phyloP scores from a whole-genome alignment of 2,113 vertebrate genomes.

The Embiotoca jacksoni region DNA sequence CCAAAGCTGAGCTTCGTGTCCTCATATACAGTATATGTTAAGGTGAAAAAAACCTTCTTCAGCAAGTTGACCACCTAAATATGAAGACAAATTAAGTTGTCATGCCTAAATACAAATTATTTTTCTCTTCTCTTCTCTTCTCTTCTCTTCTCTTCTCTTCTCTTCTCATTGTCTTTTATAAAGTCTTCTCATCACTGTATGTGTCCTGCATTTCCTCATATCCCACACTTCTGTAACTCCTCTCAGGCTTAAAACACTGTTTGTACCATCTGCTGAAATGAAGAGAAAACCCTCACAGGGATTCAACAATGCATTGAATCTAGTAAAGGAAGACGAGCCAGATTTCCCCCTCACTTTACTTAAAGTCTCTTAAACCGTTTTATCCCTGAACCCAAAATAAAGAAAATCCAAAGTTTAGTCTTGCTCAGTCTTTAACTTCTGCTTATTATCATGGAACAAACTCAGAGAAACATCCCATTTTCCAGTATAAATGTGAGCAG shows the following conservation, averaged over 20 bases:
- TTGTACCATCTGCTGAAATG: constrained; percentile 66
- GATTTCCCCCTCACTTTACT: constrained; percentile 35
- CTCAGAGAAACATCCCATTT: constrained; percentile 17
- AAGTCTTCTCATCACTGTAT: constrained; percentile 23
- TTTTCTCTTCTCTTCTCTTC: neutral
- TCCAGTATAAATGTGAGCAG: neutral
- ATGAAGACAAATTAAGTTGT: neutral
- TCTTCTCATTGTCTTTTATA: constrained; percentile 8
- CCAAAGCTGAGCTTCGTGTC: neutral
- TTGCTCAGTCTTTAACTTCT: constrained; percentile 13
- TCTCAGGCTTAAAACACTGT: constrained; percentile 41
- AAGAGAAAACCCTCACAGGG: constrained; percentile 45
- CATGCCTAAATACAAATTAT: neutral
- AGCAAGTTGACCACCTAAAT: neutral
- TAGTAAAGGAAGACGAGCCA: constrained; percentile 37
- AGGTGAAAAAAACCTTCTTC: constrained; percentile 1
- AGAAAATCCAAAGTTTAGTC: constrained; percentile 14
- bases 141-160: neutral
- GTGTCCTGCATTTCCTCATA: constrained; percentile 5
- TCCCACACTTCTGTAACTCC: constrained; percentile 17
- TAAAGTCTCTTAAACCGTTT: constrained; percentile 31
- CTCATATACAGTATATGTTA: neutral
- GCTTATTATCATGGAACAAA: neutral
- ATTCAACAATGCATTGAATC: constrained; percentile 25
- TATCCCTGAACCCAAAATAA: constrained; percentile 21